Evolutionary conservation across 2,113 vertebrate species (phyloP).

Genomic region (Alectura lathami): DNA sequence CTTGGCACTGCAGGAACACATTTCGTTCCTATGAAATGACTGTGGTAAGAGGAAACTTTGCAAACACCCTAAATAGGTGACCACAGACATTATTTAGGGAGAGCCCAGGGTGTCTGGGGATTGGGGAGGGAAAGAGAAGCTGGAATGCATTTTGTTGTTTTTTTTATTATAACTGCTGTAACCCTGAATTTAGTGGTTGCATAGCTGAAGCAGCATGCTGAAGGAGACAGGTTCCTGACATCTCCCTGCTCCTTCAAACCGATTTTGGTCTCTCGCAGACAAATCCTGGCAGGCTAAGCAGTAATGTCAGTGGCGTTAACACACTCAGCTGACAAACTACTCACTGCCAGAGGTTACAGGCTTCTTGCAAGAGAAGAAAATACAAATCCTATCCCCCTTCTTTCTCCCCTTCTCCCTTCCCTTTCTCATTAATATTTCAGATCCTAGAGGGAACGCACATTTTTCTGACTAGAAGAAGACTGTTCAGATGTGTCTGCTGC

Average conservation of each 20-base stretch:
- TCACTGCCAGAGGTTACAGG: not conserved
- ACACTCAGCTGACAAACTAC: not conserved
- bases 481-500: not conserved
- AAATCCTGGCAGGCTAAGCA: not conserved
- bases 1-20: not conserved
- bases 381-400: not conserved
- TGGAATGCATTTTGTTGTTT: slow-evolving; percentile 21
- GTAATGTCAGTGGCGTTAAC: not conserved
- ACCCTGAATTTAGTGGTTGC: not conserved
- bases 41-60: slow-evolving; percentile 31
- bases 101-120: not conserved
- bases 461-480: not conserved
- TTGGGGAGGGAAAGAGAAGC: not conserved
- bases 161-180: not conserved
- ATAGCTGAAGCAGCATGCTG: not conserved
- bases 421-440: not conserved
- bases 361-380: not conserved
- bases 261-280: not conserved
- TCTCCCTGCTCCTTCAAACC: not conserved
- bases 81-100: slow-evolving; percentile 43
- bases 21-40: not conserved
- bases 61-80: slow-evolving; percentile 11
- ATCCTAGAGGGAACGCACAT: not conserved
- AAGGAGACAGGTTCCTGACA: not conserved
- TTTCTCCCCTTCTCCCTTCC: not conserved